A percentile compares a stretch with the other conserved stretches of the same genome.
phyloP scores from a whole-genome alignment of 64 coral and sea anemone species.

The Montipora capricornis region DNA sequence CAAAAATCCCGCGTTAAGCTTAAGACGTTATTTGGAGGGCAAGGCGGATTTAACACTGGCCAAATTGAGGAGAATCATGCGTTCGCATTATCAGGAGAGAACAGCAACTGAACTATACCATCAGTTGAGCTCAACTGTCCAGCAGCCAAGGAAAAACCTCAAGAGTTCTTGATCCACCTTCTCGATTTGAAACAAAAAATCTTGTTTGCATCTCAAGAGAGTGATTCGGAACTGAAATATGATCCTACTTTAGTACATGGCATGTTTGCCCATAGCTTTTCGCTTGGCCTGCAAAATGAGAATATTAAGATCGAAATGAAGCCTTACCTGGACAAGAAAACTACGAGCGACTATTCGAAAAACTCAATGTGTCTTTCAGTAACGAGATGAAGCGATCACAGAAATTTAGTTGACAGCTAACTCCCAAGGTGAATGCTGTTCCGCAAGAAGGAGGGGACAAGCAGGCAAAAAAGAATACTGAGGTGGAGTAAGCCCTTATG shows the following conservation, averaged over 20 bases:
- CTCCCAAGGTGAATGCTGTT: conserved; percentile 2
- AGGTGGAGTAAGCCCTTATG: conserved; percentile 16
- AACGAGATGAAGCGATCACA: conserved; percentile 1
- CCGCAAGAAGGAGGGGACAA: conserved; percentile 12
- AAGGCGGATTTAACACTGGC: not conserved
- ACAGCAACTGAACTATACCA: conserved; percentile 51
- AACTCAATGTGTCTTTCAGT: conserved; percentile 4
- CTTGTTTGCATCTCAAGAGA: conserved; percentile 48
- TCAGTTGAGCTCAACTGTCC: conserved; percentile 22
- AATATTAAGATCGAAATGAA: conserved; percentile 30
- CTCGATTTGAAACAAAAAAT: conserved; percentile 66
- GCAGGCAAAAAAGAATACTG: not conserved
- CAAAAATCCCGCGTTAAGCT: not conserved
- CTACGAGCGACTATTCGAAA: not conserved
- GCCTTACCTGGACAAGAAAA: not conserved
- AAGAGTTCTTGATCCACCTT: conserved; percentile 56
- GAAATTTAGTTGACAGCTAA: conserved; percentile 21
- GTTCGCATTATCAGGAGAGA: conserved; percentile 50
- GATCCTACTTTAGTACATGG: conserved; percentile 24
- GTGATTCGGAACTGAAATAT: conserved; percentile 43
- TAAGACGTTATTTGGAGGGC: not conserved
- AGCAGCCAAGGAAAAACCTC: conserved; percentile 42
- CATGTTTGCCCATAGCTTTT: conserved; percentile 9
- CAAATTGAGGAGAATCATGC: too few relatives aligned
- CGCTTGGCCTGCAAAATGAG: conserved; percentile 30